phyloP scores from a whole-genome alignment of 2,113 vertebrate species.

The Conger conger region DNA sequence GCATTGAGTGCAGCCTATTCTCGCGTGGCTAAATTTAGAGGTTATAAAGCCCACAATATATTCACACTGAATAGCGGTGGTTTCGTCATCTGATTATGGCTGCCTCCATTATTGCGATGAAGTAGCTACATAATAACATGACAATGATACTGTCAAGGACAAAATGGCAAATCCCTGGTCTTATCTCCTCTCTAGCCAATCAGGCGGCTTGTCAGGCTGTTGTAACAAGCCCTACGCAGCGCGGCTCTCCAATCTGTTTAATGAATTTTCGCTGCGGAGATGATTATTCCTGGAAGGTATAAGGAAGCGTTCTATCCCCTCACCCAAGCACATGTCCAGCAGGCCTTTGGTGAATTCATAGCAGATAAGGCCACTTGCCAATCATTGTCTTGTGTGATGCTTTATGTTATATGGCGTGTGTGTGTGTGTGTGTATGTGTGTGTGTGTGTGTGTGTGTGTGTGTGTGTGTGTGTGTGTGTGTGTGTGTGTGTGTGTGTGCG shows the following conservation, averaged over 20 bases:
- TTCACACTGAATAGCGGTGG: background rate
- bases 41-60: background rate
- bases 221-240: constrained; percentile 11
- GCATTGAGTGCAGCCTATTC: background rate
- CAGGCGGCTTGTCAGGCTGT: constrained; percentile 38
- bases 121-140: constrained; percentile 19
- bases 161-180: constrained; percentile 34
- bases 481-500: too few species aligned
- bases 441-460: too few species aligned
- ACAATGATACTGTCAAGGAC: constrained; percentile 50
- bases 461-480: too few species aligned
- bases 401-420: background rate
- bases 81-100: constrained; percentile 34
- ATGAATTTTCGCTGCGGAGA: constrained; percentile 41
- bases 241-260: constrained; percentile 17
- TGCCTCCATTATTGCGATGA: constrained; percentile 41
- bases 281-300: constrained; percentile 37
- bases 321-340: background rate
- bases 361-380: constrained; percentile 28
- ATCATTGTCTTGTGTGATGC: background rate
- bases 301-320: constrained; percentile 29
- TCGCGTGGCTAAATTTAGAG: constrained; percentile 25
- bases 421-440: constrained; percentile 20
- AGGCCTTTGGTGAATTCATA: background rate
- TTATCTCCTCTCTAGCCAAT: constrained; percentile 42